Base-by-base conservation (phyloP, 1,140 invertebrate species). In the Babylonia areolata region DNA sequence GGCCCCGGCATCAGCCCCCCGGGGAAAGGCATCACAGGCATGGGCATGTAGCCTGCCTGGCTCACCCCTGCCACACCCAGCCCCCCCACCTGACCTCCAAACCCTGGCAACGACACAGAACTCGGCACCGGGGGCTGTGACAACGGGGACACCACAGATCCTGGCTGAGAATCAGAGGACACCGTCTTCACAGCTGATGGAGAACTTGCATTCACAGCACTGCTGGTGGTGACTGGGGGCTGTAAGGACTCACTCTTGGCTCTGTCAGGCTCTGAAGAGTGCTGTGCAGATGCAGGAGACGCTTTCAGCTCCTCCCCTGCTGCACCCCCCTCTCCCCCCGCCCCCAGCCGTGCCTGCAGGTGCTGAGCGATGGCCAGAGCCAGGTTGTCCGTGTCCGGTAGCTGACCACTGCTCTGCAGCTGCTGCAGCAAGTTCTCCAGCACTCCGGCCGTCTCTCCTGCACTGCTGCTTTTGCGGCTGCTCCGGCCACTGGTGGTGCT, bases 351-450 rank as follows among this genome's bases (percentile, higher is more conserved):
- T 54, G 82, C 87, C 39, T 90, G 87, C 51, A 92, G 85, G 69
- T 91, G 85, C 64, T 91, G 89, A 33, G 91, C 92, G 84, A 92
- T 92, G 23, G 91, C 90, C 64, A 91, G 86, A 37, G 91, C 91
- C 42, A 92, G 84, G 58, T 85, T 88, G 69, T 51, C 0, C 17
- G 46, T 51, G 46, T 51, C 46, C 17, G n/a, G 90, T 91, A 69
- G 91, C 89, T 37, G 89, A 87, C 91, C 91, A 81, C 90, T 87
- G 85, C 88, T 90, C 85, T 92, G 88, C 28, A 91, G 88, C 71
- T 90, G 89, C 54, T 88, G 87, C 31, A 92, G 81, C 17, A 90
- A 87, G 39, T 86, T 77, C 54, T 91, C 90, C 31, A 91, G 40
- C 2, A 89, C 79, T 17, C 89, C 89, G 78, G 79, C 42, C 58